These are phyloP conservation scores for Himalopsyche phryganea DNA, from an alignment of 1,140 invertebrate species.

Conservation along the genomic window DNA sequence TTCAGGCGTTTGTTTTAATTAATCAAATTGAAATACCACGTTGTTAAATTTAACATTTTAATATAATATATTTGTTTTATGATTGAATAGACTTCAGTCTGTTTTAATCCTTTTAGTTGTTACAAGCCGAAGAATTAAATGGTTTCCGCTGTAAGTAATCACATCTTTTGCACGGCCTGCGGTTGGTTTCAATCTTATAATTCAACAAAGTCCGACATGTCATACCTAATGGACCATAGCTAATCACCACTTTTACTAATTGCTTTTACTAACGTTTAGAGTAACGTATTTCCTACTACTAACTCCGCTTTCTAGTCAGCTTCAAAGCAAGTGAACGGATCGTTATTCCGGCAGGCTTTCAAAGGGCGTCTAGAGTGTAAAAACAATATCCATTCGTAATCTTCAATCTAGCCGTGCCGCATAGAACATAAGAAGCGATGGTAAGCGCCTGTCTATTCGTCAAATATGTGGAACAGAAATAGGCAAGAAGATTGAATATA, in stretches of 20 bases:
- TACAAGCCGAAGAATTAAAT: no score
- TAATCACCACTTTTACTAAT: slow-evolving; percentile 32
- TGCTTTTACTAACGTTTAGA: slow-evolving; percentile 25
- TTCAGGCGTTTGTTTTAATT: no score
- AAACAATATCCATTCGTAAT: slow-evolving; percentile 5
- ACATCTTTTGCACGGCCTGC: no score
- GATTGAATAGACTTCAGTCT: no score
- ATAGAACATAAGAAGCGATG: slow-evolving; percentile 12
- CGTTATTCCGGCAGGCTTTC: slow-evolving; percentile 13
- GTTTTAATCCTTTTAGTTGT: no score
- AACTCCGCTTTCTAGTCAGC: slow-evolving; percentile 13
- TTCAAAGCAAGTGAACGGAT: slow-evolving; percentile 15
- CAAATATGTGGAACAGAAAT: no score
- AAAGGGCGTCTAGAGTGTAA: background rate
- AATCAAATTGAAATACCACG: no score
- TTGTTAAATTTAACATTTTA: no score
- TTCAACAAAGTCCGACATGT: slow-evolving; percentile 19
- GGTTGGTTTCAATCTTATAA: background rate
- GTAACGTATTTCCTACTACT: slow-evolving; percentile 25
- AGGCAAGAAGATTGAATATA: no score
- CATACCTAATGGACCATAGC: slow-evolving; percentile 29
- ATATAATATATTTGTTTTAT: no score
- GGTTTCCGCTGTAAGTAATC: no score
- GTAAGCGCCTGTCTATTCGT: slow-evolving; percentile 17
- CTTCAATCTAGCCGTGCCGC: no score